A percentile compares a stretch with the other conserved stretches of the same genome.
Conservation (phyloP, 2,113 vertebrate species). For the Budorcas taxicolor region DNA sequence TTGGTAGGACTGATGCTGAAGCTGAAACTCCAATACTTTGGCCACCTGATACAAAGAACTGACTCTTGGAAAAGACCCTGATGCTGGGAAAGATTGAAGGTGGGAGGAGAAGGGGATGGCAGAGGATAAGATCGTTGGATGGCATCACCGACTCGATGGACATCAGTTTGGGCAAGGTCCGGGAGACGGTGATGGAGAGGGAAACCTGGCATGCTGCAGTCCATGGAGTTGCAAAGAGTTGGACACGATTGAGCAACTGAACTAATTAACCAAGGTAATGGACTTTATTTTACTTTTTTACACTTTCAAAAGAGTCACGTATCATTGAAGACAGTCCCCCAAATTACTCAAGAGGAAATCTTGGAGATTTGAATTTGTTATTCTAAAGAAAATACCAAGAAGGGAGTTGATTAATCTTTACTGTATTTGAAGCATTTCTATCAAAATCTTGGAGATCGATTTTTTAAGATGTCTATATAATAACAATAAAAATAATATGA, state of each 20-base stretch:
- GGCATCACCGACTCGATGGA: fast-evolving
- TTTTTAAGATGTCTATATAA: background rate
- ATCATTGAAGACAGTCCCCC: background rate
- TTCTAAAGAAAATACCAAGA: background rate
- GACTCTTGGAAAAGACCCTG: background rate
- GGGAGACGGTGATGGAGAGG: background rate
- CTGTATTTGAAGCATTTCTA: background rate
- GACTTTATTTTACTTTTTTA: background rate
- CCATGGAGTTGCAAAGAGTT: background rate
- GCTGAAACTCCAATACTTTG: background rate
- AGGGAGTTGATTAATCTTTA: background rate
- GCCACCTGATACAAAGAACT: background rate
- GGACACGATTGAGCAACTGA: background rate
- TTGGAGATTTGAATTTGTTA: background rate
- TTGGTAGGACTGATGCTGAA: background rate
- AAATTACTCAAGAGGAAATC: background rate
- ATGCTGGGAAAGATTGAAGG: background rate
- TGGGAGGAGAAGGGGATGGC: background rate
- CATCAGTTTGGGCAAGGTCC: background rate
- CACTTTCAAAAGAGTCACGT: background rate
- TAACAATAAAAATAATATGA: background rate
- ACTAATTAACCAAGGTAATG: background rate
- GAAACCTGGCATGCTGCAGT: background rate
- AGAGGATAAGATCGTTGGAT: background rate
- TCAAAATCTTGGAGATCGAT: background rate